A percentile compares a stretch with the other conserved stretches of the same genome.
phyloP scores from a whole-genome alignment of 2,797 vertebrate species.

The Urosaurus nigricauda region DNA sequence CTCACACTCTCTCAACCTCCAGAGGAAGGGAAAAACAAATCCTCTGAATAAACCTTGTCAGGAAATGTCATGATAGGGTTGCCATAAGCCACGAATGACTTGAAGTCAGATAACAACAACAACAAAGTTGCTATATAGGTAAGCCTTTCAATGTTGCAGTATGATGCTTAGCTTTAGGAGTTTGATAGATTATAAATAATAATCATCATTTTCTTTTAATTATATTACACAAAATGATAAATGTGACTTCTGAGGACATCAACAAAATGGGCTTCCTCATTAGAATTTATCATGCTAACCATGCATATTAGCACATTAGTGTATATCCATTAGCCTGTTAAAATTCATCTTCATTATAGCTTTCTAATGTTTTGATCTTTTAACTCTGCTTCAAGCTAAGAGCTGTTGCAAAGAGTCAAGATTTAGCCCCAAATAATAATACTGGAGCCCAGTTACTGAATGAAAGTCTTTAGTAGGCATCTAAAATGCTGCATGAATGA shows the following conservation, averaged over 20 bases:
- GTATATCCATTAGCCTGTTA: constrained; percentile 36
- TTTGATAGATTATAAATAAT: constrained; percentile 55
- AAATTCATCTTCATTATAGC: constrained; percentile 51
- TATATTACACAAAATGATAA: constrained; percentile 51
- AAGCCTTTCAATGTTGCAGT: constrained; percentile 38
- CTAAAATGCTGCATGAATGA: constrained; percentile 10
- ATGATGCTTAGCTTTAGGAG: constrained; percentile 41
- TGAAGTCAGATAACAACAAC: no score
- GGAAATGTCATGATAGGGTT: no score
- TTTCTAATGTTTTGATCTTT: constrained; percentile 51
- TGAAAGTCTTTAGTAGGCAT: neutral
- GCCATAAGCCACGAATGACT: no score
- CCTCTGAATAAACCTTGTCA: no score
- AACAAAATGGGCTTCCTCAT: constrained; percentile 48
- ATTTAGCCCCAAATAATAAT: constrained; percentile 21
- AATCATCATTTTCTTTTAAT: constrained; percentile 52
- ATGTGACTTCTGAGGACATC: constrained; percentile 46
- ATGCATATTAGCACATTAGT: constrained; percentile 43
- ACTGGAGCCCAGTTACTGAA: constrained; percentile 13
- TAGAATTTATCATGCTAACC: constrained; percentile 57
- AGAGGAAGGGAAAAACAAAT: no score
- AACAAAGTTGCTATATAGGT: constrained; percentile 34
- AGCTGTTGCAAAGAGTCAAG: constrained; percentile 28
- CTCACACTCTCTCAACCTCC: no score
- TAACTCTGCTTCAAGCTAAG: constrained; percentile 31